These are phyloP conservation scores for Oplegnathus fasciatus DNA, from an alignment of 2,113 vertebrate genomes.

Conservation along the genomic window DNA sequence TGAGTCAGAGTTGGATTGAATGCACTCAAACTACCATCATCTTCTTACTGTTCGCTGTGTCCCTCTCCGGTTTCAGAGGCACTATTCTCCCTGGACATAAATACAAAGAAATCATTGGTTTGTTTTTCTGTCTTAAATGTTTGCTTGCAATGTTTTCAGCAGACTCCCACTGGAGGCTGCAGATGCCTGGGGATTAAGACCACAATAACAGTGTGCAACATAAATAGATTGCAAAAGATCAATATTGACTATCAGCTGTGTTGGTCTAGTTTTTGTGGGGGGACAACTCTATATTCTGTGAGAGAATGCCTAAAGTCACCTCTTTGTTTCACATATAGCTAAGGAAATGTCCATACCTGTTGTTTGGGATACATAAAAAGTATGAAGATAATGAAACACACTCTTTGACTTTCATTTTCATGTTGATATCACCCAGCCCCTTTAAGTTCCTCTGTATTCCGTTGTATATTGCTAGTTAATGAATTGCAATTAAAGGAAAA, in stretches of 20 bases:
- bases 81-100: constrained; percentile 3
- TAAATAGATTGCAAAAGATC: constrained; percentile 35
- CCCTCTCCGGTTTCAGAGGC: not conserved
- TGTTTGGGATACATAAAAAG: not conserved
- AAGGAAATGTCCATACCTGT: not conserved
- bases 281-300: not conserved
- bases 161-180: constrained; percentile 16
- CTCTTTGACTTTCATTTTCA: not conserved
- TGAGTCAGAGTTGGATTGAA: constrained; percentile 41
- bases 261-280: constrained; percentile 2
- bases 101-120: constrained; percentile 13
- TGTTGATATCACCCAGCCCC: not conserved
- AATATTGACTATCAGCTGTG: constrained; percentile 28
- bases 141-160: constrained; percentile 11
- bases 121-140: constrained; percentile 33
- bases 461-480: not conserved
- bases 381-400: not conserved
- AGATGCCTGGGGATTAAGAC: constrained; percentile 26
- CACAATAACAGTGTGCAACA: constrained; percentile 22
- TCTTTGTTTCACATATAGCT: not conserved
- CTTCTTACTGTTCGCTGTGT: not conserved
- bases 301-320: not conserved
- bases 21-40: constrained; percentile 16
- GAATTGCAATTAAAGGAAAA: not conserved
- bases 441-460: not conserved